Percentiles rank a stretch among this genome's conserved stretches.
phyloP scores from a whole-genome alignment of 2,113 vertebrate species.

The Maccullochella peelii region DNA sequence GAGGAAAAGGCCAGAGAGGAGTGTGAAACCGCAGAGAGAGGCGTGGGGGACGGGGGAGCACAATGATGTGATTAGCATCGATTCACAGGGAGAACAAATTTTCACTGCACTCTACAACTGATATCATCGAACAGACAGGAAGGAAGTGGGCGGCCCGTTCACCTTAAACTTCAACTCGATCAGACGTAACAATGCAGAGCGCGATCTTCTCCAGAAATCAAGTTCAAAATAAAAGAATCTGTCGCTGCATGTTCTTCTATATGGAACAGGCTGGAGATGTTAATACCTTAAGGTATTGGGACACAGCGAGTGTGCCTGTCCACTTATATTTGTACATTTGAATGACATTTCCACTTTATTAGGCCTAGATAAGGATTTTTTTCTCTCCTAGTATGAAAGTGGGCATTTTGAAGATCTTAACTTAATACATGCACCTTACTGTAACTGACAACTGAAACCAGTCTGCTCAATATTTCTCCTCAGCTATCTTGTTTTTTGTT shows the following conservation, averaged over 20 bases:
- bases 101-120: slow-evolving; percentile 51
- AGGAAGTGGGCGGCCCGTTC: slow-evolving; percentile 65
- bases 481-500: not conserved
- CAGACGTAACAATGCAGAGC: slow-evolving; percentile 28
- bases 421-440: not conserved
- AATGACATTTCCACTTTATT: not conserved
- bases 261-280: not conserved
- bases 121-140: slow-evolving; percentile 63
- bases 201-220: slow-evolving; percentile 26
- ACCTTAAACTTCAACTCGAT: slow-evolving; percentile 55
- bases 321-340: slow-evolving; percentile 27
- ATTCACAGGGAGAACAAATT: slow-evolving; percentile 71
- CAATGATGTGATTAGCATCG: slow-evolving; percentile 76
- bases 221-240: slow-evolving; percentile 18
- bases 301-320: slow-evolving; percentile 15
- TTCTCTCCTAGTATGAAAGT: not conserved
- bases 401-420: slow-evolving; percentile 4
- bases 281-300: slow-evolving; percentile 33
- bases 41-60: slow-evolving; percentile 34
- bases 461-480: not conserved
- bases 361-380: not conserved
- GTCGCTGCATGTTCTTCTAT: slow-evolving; percentile 19
- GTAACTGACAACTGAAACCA: slow-evolving; percentile 10
- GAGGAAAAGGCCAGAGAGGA: slow-evolving; percentile 60
- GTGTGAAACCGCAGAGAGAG: slow-evolving; percentile 70